Evolutionary conservation across 2,113 vertebrate genomes (phyloP).

Genomic region (Steatornis caripensis): DNA sequence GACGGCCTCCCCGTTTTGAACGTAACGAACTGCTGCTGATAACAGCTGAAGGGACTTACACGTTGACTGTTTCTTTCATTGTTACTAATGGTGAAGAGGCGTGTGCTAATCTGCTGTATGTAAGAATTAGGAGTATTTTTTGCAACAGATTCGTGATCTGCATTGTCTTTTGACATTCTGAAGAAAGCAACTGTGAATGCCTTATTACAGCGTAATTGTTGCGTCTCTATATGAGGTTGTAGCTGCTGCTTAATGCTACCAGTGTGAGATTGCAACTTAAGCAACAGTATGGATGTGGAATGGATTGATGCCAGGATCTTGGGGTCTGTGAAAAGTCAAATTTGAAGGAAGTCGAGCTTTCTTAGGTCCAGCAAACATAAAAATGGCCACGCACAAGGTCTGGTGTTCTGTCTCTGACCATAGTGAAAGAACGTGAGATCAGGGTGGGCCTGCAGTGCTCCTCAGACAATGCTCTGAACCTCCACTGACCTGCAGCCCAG

Average conservation of each 20-base stretch:
- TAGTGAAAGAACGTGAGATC: background rate
- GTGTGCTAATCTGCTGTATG: background rate
- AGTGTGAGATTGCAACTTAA: background rate
- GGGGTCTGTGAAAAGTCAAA: background rate
- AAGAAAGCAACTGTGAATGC: background rate
- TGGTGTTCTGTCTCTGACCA: background rate
- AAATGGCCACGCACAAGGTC: background rate
- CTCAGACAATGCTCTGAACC: background rate
- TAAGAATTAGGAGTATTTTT: background rate
- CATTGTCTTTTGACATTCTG: background rate
- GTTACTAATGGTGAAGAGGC: background rate
- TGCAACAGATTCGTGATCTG: background rate
- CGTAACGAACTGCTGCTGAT: background rate
- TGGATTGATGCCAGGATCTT: background rate
- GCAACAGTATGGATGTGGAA: background rate
- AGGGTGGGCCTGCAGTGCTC: background rate
- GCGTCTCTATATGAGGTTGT: background rate
- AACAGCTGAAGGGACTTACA: background rate
- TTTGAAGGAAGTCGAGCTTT: background rate
- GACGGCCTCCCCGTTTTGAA: background rate
- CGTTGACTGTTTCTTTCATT: background rate
- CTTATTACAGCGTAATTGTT: background rate
- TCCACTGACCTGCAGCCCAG: background rate
- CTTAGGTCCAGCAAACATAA: background rate
- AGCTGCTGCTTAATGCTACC: background rate